Evolutionary conservation across 2,113 vertebrate species (phyloP).

Genomic region (Entelurus aequoreus): DNA sequence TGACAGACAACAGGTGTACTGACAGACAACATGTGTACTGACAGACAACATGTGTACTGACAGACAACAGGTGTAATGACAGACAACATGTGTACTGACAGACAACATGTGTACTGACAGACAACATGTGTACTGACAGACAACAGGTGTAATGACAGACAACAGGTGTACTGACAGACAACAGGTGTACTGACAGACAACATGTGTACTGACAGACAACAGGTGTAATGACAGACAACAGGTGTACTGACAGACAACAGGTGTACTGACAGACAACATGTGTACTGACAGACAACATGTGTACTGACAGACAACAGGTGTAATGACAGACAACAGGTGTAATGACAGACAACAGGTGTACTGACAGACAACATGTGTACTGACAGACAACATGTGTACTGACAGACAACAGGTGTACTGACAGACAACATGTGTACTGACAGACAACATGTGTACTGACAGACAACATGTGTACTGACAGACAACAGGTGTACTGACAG

Average conservation of each 20-base stretch:
- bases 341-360: too few species aligned
- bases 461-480: not conserved
- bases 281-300: too few species aligned
- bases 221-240: too few species aligned
- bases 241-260: too few species aligned
- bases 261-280: not conserved
- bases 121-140: not conserved
- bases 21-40: constrained; percentile 3
- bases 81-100: too few species aligned
- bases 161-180: constrained; percentile 50
- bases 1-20: constrained; percentile 43
- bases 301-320: constrained; percentile 42
- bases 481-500: too few species aligned
- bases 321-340: constrained; percentile 5
- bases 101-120: not conserved
- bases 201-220: too few species aligned
- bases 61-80: too few species aligned
- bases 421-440: too few species aligned
- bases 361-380: too few species aligned
- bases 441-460: constrained; percentile 46
- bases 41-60: too few species aligned
- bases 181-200: too few species aligned
- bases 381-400: not conserved
- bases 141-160: not conserved
- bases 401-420: not conserved